Evolutionary conservation across 2,113 vertebrate genomes (phyloP), one percentile per base, ranked within the genome.

Genomic region (Heteronetta atricapilla): DNA sequence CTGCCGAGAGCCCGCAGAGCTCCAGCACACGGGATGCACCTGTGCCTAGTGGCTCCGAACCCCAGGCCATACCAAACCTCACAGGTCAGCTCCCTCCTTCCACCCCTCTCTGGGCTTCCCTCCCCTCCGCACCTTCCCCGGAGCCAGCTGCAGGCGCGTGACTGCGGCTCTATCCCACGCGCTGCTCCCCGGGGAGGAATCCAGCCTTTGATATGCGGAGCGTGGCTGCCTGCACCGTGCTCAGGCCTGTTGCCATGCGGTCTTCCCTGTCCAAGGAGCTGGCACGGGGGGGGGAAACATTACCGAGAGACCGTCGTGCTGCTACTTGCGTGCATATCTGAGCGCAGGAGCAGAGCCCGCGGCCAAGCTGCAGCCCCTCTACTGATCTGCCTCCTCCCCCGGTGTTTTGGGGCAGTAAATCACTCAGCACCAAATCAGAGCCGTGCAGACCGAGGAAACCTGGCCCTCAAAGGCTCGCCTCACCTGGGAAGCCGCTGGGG

Each of bases 241-340:
- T 67, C 89, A 13, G 89, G 70, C 79, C 75, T 88, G 93, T 28
- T 86, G 91, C 84, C 87, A 50, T 12, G 26, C 1, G 17, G 70
- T 44, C 64, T 88, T 88, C 44, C 62, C 40, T 17, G 84, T 92
- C 81, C 82, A 33, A 82, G 91, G 75, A 90, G 46, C 67, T 80
- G 87, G 58, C 82, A 92, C 0, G 2, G 73, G 53, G 89, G n/a
- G 20, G 44, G n/a, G 55, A 34, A 79, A 26, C 23, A 69, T 1
- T 55, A 53, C 22, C 14, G 28, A 58, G 74, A 85, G 42, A 3
- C 0, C 3, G 23, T 74, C 3, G 1, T 91, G 93, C 84, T 14
- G 28, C 1, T 59, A 26, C 38, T 59, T 34, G 87, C 5, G 20
- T 0, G 0, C 1, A 3, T 13, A 83, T 63, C 63, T 1, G 1